A percentile compares a stretch with the other conserved stretches of the same genome.
These are phyloP conservation scores for Margaritifera margaritifera DNA, from an alignment of 2,888 invertebrate genomes.

Conservation along the genomic window DNA sequence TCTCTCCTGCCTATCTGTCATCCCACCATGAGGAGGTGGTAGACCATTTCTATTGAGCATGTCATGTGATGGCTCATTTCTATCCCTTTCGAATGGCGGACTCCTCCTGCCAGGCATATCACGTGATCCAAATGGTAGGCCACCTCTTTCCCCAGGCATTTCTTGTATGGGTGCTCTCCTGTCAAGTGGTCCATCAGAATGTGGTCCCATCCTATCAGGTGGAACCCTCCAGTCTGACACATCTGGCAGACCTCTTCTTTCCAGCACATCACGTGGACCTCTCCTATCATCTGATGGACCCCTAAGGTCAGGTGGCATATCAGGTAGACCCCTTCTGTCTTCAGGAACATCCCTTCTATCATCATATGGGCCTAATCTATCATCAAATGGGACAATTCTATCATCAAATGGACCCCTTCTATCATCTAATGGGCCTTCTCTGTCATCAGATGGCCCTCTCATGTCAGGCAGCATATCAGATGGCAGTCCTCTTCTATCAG, in stretches of 20 bases:
- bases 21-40: too few relatives aligned
- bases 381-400: slow-evolving; percentile 2
- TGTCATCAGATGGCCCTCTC: slow-evolving; percentile 5
- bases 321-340: slow-evolving; percentile 2
- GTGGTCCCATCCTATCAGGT: background rate
- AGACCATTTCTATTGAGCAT: too few relatives aligned
- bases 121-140: slow-evolving; percentile 1
- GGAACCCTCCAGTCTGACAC: too few relatives aligned
- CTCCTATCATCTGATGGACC: slow-evolving; percentile 1
- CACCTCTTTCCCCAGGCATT: background rate
- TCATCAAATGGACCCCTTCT: slow-evolving; percentile 13
- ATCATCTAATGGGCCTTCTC: slow-evolving; percentile 5
- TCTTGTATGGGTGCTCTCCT: background rate
- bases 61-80: too few relatives aligned
- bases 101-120: background rate
- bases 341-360: slow-evolving; percentile 1
- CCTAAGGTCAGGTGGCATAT: background rate
- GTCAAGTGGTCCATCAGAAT: background rate
- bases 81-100: too few relatives aligned
- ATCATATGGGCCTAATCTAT: slow-evolving; percentile 5
- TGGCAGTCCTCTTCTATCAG: slow-evolving; percentile 9
- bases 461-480: slow-evolving; percentile 8
- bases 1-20: too few relatives aligned
- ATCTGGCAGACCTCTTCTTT: slow-evolving; percentile 4
- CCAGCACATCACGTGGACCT: slow-evolving; percentile 2